Conservation (phyloP, 2,113 vertebrate genomes). For the Spilogale gracilis region DNA sequence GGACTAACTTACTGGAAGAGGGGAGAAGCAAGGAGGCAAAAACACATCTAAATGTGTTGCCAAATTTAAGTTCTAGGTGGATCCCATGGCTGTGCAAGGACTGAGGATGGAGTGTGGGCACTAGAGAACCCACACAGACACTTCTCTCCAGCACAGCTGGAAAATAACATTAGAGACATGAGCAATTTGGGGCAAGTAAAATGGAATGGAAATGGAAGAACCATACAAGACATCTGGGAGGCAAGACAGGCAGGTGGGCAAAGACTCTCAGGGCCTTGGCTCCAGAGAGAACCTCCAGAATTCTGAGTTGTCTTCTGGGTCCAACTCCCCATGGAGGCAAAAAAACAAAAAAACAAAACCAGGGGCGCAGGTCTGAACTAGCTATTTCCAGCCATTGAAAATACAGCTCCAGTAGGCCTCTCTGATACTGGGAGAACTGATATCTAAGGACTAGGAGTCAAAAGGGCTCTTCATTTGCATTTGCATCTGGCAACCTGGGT, state of each 20-base stretch:
- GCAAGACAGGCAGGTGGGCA: neutral
- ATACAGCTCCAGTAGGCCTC: neutral
- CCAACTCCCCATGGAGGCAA: neutral
- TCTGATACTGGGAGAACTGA: neutral
- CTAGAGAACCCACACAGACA: neutral
- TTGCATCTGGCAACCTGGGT: conserved; percentile 43
- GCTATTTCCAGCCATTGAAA: neutral
- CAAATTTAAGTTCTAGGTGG: conserved; percentile 5
- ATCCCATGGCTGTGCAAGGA: neutral
- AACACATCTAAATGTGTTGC: neutral
- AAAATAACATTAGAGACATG: neutral
- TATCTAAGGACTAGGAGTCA: neutral
- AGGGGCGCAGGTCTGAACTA: neutral
- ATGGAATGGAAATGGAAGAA: neutral
- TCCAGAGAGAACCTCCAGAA: neutral
- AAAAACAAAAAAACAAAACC: neutral
- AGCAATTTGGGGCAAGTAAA: neutral
- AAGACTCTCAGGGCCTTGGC: neutral
- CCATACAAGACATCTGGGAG: neutral
- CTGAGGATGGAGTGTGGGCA: neutral
- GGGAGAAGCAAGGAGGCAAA: neutral
- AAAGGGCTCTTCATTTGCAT: conserved; percentile 30
- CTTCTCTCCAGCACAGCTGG: neutral
- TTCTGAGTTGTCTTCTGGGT: neutral
- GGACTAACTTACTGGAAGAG: neutral